Conservation (phyloP, 35 echinoderm and acorn worm species). For the Lytechinus pictus region DNA sequence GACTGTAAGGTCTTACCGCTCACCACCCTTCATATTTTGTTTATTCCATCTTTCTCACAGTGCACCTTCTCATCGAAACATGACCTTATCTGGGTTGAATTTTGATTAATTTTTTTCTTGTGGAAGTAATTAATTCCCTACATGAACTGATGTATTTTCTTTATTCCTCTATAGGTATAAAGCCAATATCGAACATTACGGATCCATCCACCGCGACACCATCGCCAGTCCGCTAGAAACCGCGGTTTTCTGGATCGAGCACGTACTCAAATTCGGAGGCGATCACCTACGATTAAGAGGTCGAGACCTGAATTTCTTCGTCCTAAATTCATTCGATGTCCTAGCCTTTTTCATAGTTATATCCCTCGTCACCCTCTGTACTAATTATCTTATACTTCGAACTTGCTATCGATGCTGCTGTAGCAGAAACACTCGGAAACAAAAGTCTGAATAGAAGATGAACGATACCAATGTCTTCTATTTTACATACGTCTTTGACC, state of each 20-base stretch:
- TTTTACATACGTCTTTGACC: too few species aligned
- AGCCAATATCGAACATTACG: conserved; percentile 22
- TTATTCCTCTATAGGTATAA: conserved; percentile 37
- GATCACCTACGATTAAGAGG: conserved; percentile 52
- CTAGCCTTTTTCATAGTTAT: conserved; percentile 34
- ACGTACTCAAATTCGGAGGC: conserved; percentile 67
- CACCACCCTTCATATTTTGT: too few species aligned
- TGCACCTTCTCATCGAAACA: too few species aligned
- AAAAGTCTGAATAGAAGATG: neutral
- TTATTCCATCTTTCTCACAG: too few species aligned
- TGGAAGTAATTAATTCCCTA: too few species aligned
- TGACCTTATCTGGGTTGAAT: too few species aligned
- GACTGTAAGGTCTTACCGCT: too few species aligned
- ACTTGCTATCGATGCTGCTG: conserved; percentile 45
- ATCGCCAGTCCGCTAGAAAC: conserved; percentile 43
- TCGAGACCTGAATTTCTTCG: conserved; percentile 54
- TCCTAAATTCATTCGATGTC: conserved; percentile 59
- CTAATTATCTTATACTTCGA: conserved; percentile 26
- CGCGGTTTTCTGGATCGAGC: conserved; percentile 76
- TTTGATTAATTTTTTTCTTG: too few species aligned
- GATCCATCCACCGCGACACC: conserved; percentile 43
- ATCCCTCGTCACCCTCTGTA: neutral
- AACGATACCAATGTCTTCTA: too few species aligned
- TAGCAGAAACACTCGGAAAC: neutral
- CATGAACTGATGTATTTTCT: neutral